phyloP scores from a whole-genome alignment of 2,113 vertebrate genomes.

The Psittacus erithacus region DNA sequence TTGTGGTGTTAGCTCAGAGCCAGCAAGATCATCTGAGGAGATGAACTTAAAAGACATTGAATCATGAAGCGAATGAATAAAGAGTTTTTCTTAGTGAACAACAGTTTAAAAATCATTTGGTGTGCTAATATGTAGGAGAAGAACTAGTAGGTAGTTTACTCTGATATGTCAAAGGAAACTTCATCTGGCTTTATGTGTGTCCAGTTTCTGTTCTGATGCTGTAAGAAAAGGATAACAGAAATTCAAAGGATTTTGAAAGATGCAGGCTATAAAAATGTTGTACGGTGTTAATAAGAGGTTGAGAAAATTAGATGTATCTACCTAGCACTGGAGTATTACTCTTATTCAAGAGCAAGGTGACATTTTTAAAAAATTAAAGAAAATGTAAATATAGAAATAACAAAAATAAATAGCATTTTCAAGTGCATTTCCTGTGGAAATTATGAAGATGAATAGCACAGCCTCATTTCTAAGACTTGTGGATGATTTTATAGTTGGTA shows the following conservation, averaged over 20 bases:
- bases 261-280: not conserved
- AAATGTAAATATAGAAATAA: not conserved
- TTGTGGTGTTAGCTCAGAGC: not conserved
- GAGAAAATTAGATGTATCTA: not conserved
- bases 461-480: not conserved
- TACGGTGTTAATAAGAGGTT: not conserved
- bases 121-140: not conserved
- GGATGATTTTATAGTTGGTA: not conserved
- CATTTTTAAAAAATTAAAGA: not conserved
- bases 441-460: not conserved
- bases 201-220: not conserved
- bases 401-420: not conserved
- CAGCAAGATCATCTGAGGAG: constrained; percentile 17
- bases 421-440: not conserved
- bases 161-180: not conserved
- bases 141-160: not conserved
- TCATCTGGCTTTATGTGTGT: not conserved
- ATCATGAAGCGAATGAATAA: not conserved
- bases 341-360: not conserved
- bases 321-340: not conserved
- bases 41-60: constrained; percentile 1
- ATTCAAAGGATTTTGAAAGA: not conserved
- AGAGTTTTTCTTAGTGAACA: not conserved
- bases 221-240: not conserved
- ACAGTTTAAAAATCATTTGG: not conserved